phyloP scores from a whole-genome alignment of 2,888 invertebrate species.

The Resseliella maxima region DNA sequence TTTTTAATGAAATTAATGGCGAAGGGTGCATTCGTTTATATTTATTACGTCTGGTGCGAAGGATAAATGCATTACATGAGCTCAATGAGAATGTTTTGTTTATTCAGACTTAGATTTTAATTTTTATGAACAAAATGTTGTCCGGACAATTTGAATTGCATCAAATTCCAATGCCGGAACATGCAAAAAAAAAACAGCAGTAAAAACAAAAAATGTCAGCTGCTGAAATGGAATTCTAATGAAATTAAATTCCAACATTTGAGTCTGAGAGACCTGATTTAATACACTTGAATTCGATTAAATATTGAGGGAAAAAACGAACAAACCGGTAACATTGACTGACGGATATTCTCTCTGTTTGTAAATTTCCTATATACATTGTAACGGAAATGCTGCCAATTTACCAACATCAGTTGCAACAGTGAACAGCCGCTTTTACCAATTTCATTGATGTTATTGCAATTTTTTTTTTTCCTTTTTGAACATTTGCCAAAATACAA shows the following conservation, averaged over 20 bases:
- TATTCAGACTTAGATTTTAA: neutral
- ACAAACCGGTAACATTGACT: neutral
- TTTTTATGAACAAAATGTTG: no score
- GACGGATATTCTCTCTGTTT: neutral
- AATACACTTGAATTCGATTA: constrained; percentile 12
- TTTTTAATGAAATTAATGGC: neutral
- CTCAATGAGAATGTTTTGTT: no score
- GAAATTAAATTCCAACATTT: neutral
- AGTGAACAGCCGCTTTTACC: neutral
- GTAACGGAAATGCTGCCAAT: constrained; percentile 5
- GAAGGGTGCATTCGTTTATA: constrained; percentile 39
- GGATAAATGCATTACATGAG: neutral
- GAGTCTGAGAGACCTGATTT: neutral
- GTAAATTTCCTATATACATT: neutral
- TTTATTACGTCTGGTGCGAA: neutral
- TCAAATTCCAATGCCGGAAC: no score
- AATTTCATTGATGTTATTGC: neutral
- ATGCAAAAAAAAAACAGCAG: no score
- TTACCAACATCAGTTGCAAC: neutral
- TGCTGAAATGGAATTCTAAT: no score
- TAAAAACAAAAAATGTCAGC: no score
- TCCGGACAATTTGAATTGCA: no score
- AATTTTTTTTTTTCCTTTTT: neutral
- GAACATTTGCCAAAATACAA: neutral
- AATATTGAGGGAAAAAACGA: no score